Evolutionary conservation across 2,797 vertebrate genomes (phyloP).

Genomic region (Syndactyla subalaris): DNA sequence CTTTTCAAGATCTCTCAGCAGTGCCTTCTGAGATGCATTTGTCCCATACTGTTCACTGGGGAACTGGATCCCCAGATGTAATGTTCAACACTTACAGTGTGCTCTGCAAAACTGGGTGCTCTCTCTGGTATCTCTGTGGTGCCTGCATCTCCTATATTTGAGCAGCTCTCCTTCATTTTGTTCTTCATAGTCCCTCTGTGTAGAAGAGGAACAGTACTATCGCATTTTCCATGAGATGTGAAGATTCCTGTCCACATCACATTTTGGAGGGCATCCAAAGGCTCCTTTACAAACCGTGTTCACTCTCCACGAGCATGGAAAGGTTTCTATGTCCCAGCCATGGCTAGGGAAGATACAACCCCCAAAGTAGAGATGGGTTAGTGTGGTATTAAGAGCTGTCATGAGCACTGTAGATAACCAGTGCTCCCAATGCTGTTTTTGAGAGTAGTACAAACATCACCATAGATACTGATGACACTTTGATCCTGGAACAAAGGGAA

Average conservation of each 20-base stretch:
- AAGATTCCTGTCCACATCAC: background rate
- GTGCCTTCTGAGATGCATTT: background rate
- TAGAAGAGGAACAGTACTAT: background rate
- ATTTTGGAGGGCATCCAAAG: background rate
- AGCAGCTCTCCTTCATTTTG: background rate
- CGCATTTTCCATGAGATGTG: accelerated
- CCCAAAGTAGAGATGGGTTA: background rate
- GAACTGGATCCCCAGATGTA: background rate
- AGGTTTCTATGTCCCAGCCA: background rate
- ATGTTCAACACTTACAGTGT: background rate
- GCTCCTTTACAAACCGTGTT: background rate
- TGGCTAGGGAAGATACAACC: background rate
- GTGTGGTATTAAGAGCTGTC: background rate
- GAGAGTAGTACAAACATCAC: background rate
- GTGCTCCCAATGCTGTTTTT: background rate
- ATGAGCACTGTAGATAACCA: background rate
- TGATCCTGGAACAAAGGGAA: background rate
- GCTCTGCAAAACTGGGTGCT: background rate
- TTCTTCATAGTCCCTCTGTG: background rate
- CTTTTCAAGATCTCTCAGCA: background rate
- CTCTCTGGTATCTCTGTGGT: background rate
- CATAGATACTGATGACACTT: background rate
- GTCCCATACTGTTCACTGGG: background rate
- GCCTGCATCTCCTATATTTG: background rate
- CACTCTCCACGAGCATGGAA: background rate